Evolutionary conservation across 2,888 invertebrate genomes (phyloP).

Genomic region (Thymelicus sylvestris): DNA sequence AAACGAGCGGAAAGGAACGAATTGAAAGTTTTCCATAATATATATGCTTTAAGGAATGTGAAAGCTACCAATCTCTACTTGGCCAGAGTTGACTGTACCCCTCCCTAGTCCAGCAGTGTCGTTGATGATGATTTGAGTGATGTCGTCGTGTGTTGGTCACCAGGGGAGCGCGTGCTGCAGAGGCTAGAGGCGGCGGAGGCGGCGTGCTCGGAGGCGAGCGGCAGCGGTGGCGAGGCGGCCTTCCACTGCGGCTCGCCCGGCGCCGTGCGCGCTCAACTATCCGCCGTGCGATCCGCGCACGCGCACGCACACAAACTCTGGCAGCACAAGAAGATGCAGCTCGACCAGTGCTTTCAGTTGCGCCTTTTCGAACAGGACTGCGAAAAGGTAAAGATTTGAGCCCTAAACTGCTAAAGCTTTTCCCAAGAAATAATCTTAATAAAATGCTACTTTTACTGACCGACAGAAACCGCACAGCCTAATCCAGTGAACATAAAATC

Average conservation of each 20-base stretch:
- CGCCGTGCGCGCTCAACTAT: constrained; percentile 92
- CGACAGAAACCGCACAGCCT: neutral
- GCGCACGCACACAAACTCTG: constrained; percentile 96
- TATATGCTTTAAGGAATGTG: no score
- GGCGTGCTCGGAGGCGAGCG: constrained; percentile 86
- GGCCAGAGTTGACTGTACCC: no score
- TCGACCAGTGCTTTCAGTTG: constrained; percentile 98
- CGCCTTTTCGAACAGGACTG: constrained; percentile 98
- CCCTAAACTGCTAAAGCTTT: no score
- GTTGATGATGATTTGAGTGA: neutral
- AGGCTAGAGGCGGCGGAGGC: constrained; percentile 84
- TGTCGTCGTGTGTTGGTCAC: neutral
- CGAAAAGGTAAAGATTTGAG: constrained; percentile 88
- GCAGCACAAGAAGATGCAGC: constrained; percentile 97
- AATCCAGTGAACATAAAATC: no score
- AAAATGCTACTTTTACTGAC: neutral
- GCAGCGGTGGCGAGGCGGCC: constrained; percentile 87
- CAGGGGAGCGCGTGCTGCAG: constrained; percentile 89
- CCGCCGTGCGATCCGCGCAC: constrained; percentile 94
- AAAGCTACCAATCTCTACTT: no score
- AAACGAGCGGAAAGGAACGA: no score
- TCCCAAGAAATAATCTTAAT: no score
- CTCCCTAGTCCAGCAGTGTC: no score
- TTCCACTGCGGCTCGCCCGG: constrained; percentile 89
- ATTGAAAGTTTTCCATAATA: no score